These are phyloP conservation scores for Caloenas nicobarica DNA, from an alignment of 2,113 vertebrate genomes.

Conservation along the genomic window DNA sequence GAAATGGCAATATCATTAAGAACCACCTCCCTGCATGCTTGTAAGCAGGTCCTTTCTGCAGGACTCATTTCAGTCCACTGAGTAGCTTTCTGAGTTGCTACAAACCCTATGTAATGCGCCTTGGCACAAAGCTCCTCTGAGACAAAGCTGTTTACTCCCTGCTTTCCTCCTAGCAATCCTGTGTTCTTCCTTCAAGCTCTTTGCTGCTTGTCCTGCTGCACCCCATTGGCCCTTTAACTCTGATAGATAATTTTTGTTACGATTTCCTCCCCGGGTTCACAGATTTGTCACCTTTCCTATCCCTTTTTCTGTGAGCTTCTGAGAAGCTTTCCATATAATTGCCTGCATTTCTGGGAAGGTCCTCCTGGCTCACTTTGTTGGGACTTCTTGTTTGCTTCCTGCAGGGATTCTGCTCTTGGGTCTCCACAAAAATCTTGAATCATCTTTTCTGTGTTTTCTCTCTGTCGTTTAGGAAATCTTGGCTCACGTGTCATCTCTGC, in stretches of 20 bases:
- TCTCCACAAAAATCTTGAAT: background rate
- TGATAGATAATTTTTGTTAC: fast-evolving
- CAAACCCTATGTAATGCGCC: fast-evolving
- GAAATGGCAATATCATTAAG: fast-evolving
- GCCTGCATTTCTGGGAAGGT: background rate
- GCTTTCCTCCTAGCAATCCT: background rate
- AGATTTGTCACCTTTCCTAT: background rate
- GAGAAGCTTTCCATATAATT: background rate
- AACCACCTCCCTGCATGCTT: background rate
- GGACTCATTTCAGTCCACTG: background rate
- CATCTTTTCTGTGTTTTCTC: background rate
- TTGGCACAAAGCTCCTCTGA: background rate
- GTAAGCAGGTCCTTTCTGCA: background rate
- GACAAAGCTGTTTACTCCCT: background rate
- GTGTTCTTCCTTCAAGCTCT: background rate
- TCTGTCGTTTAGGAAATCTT: background rate
- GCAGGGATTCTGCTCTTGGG: background rate
- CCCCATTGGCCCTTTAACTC: background rate
- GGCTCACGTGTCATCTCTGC: background rate
- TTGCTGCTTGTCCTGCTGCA: background rate
- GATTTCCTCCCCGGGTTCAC: background rate
- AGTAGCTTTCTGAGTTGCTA: background rate
- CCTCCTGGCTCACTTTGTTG: fast-evolving
- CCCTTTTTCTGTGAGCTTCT: background rate
- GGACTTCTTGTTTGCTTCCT: background rate